Percentiles rank a stretch among this genome's conserved stretches.
Evolutionary conservation across 2,797 vertebrate species (phyloP).

Genomic region (Typhlichthys subterraneus): DNA sequence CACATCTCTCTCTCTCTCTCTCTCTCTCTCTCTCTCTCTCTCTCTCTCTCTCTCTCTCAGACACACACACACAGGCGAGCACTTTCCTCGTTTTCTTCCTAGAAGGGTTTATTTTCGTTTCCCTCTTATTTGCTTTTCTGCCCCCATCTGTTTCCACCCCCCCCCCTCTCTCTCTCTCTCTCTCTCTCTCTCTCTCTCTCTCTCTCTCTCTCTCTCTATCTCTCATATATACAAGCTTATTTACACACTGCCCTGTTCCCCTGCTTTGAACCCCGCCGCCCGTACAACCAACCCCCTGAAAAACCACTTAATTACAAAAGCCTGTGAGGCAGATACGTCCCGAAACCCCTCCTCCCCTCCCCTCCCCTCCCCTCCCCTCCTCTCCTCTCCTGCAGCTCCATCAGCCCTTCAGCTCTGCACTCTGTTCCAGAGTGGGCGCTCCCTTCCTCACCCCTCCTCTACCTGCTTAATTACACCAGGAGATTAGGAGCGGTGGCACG

Average conservation of each 20-base stretch:
- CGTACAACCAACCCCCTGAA: conserved; percentile 43
- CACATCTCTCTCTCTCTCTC: conserved; percentile 11
- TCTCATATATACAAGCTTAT: conserved; percentile 45
- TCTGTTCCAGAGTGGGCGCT: not conserved
- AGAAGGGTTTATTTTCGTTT: conserved; percentile 52
- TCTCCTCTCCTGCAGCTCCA: too few species aligned
- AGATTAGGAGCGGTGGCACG: conserved; percentile 51
- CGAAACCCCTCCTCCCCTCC: not conserved
- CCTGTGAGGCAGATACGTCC: conserved; percentile 36
- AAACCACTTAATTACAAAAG: conserved; percentile 68
- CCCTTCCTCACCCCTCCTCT: conserved; percentile 34
- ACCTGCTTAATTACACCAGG: conserved; percentile 59
- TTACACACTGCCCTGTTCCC: conserved; percentile 48
- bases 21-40: not conserved
- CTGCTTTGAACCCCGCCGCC: conserved; percentile 30
- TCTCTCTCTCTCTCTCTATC: conserved; percentile 19
- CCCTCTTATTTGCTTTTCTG: conserved; percentile 44
- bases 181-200: conserved; percentile 39
- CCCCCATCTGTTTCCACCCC: conserved; percentile 32
- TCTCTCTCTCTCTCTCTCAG: not conserved
- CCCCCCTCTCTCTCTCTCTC: conserved; percentile 29
- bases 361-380: not conserved
- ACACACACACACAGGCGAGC: conserved; percentile 4
- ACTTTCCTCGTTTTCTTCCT: conserved; percentile 33
- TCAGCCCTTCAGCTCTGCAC: conserved; percentile 20